Conservation (phyloP, 2,888 invertebrate genomes). For the Platycheirus albimanus region DNA sequence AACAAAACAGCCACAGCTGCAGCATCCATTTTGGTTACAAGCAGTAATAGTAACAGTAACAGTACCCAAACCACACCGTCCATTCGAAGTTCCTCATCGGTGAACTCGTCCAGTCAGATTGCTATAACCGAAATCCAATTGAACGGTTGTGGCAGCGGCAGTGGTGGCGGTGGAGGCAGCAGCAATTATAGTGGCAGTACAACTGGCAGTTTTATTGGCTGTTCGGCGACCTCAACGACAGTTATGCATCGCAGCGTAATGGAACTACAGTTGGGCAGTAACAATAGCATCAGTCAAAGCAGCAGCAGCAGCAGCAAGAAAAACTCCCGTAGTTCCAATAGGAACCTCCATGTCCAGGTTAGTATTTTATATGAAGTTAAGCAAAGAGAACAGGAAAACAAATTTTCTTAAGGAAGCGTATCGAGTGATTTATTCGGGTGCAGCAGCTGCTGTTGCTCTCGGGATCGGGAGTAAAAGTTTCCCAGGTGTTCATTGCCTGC, state of each 20-base stretch:
- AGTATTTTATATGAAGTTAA: slow-evolving; percentile 10
- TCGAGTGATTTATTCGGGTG: slow-evolving; percentile 66
- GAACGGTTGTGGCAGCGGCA: slow-evolving; percentile 73
- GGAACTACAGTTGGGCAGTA: slow-evolving; percentile 79
- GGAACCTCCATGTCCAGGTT: slow-evolving; percentile 65
- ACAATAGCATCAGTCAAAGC: slow-evolving; percentile 60
- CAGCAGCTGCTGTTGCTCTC: slow-evolving; percentile 65
- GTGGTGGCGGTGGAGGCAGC: slow-evolving; percentile 74
- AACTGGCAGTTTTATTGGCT: slow-evolving; percentile 76
- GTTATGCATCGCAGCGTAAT: slow-evolving; percentile 79
- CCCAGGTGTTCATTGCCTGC: slow-evolving; percentile 65
- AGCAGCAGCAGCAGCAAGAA: slow-evolving; percentile 61
- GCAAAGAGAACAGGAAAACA: slow-evolving; percentile 60
- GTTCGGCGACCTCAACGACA: slow-evolving; percentile 75
- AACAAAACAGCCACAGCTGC: slow-evolving; percentile 79
- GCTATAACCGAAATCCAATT: slow-evolving; percentile 73
- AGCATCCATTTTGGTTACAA: slow-evolving; percentile 63
- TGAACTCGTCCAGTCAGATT: slow-evolving; percentile 74
- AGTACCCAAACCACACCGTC: slow-evolving; percentile 64
- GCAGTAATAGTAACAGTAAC: slow-evolving; percentile 30
- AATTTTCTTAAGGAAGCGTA: slow-evolving; percentile 75
- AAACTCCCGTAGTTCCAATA: slow-evolving; percentile 67
- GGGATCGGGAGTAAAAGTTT: slow-evolving; percentile 66
- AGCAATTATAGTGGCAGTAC: slow-evolving; percentile 79
- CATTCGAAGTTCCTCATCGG: slow-evolving; percentile 65